Conservation (phyloP, 2,113 vertebrate species). For the Melanostigma gelatinosum region DNA sequence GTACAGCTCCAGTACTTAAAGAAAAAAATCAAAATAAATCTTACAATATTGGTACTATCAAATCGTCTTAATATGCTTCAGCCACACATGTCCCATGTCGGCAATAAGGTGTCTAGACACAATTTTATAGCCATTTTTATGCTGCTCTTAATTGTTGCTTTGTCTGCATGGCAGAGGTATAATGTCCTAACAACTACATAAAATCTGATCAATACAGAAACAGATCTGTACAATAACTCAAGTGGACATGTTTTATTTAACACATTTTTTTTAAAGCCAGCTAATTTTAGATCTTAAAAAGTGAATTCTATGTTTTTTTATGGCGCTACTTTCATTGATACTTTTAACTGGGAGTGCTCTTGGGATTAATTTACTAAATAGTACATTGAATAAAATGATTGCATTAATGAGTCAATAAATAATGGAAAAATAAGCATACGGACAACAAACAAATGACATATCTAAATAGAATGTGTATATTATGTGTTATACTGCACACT, state of each 20-base stretch:
- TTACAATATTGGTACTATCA: slow-evolving; percentile 40
- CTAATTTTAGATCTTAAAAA: slow-evolving; percentile 12
- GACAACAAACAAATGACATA: neutral
- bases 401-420: neutral
- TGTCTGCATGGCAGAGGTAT: slow-evolving; percentile 43
- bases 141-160: slow-evolving; percentile 52
- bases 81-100: slow-evolving; percentile 45
- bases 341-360: neutral
- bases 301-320: neutral
- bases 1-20: slow-evolving; percentile 15
- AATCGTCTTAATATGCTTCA: slow-evolving; percentile 45
- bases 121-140: slow-evolving; percentile 59
- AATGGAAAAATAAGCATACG: neutral
- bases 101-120: slow-evolving; percentile 59
- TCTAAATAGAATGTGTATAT: neutral
- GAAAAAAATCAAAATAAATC: slow-evolving; percentile 46
- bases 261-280: neutral
- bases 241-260: neutral
- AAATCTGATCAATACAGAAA: slow-evolving; percentile 46
- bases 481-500: neutral
- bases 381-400: neutral
- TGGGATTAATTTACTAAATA: neutral
- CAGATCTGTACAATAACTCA: slow-evolving; percentile 12
- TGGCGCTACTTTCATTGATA: neutral
- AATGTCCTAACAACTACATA: slow-evolving; percentile 38